phyloP scores from a whole-genome alignment of 2,888 invertebrate genomes.

The Pteria penguin region DNA sequence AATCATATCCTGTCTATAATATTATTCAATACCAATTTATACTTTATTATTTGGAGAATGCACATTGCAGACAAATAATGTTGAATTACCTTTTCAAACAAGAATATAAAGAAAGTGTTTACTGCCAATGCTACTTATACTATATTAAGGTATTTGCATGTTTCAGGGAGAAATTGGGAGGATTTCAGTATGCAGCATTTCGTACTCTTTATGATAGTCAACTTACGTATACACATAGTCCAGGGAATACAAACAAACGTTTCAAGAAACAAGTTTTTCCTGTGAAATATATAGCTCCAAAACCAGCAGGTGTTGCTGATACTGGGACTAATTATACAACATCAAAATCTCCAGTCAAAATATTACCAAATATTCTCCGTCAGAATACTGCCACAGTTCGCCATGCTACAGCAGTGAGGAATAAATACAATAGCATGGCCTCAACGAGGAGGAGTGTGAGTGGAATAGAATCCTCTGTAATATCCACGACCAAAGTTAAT shows the following conservation, averaged over 20 bases:
- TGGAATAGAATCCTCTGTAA: neutral
- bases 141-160: too few relatives aligned
- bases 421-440: conserved; percentile 71
- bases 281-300: neutral
- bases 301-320: neutral
- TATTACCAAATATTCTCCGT: neutral
- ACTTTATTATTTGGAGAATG: too few relatives aligned
- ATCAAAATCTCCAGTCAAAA: neutral
- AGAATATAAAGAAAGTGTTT: too few relatives aligned
- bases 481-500: neutral
- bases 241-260: conserved; percentile 24
- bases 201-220: conserved; percentile 84
- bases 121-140: too few relatives aligned
- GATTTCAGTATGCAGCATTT: conserved; percentile 87
- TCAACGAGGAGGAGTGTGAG: conserved; percentile 46
- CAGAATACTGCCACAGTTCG: neutral
- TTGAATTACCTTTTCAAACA: too few relatives aligned
- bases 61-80: too few relatives aligned
- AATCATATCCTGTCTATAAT: too few relatives aligned
- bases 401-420: conserved; percentile 69
- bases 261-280: neutral
- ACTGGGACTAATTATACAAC: neutral
- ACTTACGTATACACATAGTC: conserved; percentile 54
- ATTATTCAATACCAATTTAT: too few relatives aligned
- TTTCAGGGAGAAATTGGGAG: conserved; percentile 85